phyloP scores from a whole-genome alignment of 2,888 invertebrate species.

The Pyrgus malvae region DNA sequence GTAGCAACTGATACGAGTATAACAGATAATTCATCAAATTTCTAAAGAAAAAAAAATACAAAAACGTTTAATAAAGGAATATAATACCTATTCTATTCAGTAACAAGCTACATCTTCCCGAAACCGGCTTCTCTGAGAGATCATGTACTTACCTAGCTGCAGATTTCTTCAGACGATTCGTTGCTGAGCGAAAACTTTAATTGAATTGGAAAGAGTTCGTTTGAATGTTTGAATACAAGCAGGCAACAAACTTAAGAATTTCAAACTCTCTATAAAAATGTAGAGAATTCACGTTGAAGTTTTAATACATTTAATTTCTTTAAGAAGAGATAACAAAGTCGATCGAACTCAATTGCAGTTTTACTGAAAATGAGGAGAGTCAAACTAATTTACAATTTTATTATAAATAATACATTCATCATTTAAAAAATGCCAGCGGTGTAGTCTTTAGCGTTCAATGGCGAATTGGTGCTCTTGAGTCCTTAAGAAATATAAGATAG shows the following conservation, averaged over 20 bases:
- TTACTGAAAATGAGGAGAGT: no score
- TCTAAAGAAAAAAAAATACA: no score
- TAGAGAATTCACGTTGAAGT: conserved; percentile 3
- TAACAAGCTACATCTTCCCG: conserved; percentile 21
- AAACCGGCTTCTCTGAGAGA: no score
- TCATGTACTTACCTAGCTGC: no score
- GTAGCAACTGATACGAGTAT: not conserved
- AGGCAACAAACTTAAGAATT: conserved; percentile 9
- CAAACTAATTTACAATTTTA: no score
- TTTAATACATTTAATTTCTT: conserved; percentile 2
- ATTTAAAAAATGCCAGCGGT: no score
- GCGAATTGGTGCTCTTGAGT: no score
- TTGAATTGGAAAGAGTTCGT: conserved; percentile 46
- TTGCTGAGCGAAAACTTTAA: conserved; percentile 52
- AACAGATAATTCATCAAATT: no score
- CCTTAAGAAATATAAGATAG: no score
- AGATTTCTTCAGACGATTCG: conserved; percentile 29
- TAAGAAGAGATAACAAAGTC: not conserved
- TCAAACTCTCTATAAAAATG: conserved; percentile 13
- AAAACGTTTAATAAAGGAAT: not conserved
- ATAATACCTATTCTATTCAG: conserved; percentile 13
- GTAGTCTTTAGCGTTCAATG: no score
- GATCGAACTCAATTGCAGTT: not conserved
- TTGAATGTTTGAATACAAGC: conserved; percentile 10
- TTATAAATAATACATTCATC: no score